These are phyloP conservation scores for Agrotis ipsilon DNA, from an alignment of 2,888 invertebrate genomes.

Conservation along the genomic window DNA sequence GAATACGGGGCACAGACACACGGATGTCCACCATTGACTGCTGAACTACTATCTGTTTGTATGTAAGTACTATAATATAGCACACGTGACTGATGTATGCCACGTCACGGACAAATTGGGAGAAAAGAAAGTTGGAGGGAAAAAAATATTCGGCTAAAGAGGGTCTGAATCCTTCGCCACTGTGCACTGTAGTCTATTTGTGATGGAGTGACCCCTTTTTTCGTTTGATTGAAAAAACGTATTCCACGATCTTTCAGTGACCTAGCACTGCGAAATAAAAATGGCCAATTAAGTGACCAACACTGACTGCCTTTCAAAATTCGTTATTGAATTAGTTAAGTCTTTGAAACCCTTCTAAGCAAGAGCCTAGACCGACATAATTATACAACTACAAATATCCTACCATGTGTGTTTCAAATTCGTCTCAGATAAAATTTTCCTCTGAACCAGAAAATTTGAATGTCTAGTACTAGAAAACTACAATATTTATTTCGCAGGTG, in stretches of 20 bases:
- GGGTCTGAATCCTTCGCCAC: too few species aligned
- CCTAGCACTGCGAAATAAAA: too few species aligned
- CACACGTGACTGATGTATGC: slow-evolving; percentile 54
- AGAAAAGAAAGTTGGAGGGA: neutral
- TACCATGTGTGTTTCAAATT: too few species aligned
- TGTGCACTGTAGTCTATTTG: neutral
- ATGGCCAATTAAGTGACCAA: too few species aligned
- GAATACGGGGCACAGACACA: slow-evolving; percentile 80
- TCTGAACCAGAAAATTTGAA: neutral
- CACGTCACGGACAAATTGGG: slow-evolving; percentile 32
- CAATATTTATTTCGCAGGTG: neutral
- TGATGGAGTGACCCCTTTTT: neutral
- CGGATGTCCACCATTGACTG: slow-evolving; percentile 73
- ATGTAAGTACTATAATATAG: slow-evolving; percentile 39
- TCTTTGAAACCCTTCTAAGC: too few species aligned
- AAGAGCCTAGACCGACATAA: too few species aligned
- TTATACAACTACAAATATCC: too few species aligned
- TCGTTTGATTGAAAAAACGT: neutral
- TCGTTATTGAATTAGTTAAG: too few species aligned
- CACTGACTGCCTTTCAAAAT: too few species aligned
- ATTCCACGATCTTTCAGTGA: neutral
- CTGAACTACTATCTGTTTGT: slow-evolving; percentile 56
- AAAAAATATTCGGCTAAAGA: neutral
- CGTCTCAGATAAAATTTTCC: too few species aligned
- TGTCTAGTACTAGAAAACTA: neutral